Evolutionary conservation across 1,140 invertebrate genomes (phyloP).

Genomic region (Drosophila setifemur): DNA sequence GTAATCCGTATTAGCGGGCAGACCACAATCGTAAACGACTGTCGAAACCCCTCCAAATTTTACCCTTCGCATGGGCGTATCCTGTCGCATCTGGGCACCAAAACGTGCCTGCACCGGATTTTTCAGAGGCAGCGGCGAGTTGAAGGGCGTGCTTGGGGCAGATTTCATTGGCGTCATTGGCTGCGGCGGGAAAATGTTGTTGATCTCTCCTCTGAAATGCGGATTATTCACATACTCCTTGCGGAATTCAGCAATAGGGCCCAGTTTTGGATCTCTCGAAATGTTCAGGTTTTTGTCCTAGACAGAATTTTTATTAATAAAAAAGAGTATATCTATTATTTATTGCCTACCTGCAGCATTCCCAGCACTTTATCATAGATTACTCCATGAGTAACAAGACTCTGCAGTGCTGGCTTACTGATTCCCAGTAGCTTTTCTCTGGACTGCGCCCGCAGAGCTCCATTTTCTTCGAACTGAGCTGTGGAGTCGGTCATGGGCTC

Average conservation of each 20-base stretch:
- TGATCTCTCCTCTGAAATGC: slow-evolving; percentile 83
- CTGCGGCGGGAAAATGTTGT: slow-evolving; percentile 33
- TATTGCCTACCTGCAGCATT: slow-evolving; percentile 73
- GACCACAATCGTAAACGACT: slow-evolving; percentile 64
- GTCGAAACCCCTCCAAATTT: slow-evolving; percentile 75
- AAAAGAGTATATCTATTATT: not conserved
- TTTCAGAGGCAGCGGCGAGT: slow-evolving; percentile 73
- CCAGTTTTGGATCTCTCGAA: slow-evolving; percentile 83
- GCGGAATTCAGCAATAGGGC: slow-evolving; percentile 84
- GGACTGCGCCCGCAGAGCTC: slow-evolving; percentile 37
- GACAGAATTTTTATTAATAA: not conserved
- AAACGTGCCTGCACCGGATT: slow-evolving; percentile 58
- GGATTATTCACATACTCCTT: slow-evolving; percentile 84
- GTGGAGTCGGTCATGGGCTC: slow-evolving; percentile 58
- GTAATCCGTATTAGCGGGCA: slow-evolving; percentile 73
- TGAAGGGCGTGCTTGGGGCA: slow-evolving; percentile 44
- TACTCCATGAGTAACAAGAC: slow-evolving; percentile 84
- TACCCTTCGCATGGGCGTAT: slow-evolving; percentile 74
- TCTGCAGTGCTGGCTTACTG: slow-evolving; percentile 71
- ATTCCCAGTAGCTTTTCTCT: slow-evolving; percentile 64
- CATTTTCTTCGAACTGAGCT: slow-evolving; percentile 34
- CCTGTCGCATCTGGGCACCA: slow-evolving; percentile 70
- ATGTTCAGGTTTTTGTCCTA: slow-evolving; percentile 83
- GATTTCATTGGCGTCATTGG: slow-evolving; percentile 51
- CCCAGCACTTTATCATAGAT: slow-evolving; percentile 85